Base-by-base conservation (phyloP, 2,797 vertebrate genomes). In the Taenioides sp. region DNA sequence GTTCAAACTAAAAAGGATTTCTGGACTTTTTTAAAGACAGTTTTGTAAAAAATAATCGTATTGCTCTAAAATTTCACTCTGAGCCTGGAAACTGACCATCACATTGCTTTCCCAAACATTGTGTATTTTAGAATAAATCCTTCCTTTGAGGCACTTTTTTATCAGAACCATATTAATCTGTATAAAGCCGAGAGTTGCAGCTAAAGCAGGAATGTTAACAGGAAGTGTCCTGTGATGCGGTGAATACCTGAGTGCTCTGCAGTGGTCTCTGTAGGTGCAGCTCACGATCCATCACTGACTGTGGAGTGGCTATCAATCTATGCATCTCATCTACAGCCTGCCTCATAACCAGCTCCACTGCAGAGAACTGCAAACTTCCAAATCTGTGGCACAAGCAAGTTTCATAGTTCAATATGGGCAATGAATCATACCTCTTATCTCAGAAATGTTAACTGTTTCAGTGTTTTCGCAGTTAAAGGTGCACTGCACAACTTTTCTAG, bases 221-320 rank as follows among this genome's bases (percentile, higher is more conserved):
- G 52, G 54, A 72, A 73, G 57, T 70, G 63, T 16, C 61, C 69
- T 55, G 63, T 58, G 75, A 65, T 72, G 67, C 69, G 71, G 0
- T 66, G 10, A 71, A 14, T 59, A 50, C n/a, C 37, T 66, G 50
- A 70, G 63, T 65, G 54, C 61, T 52, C 23, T 7, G 17, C 1
- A 66, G 16, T 0, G 69, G n/a, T 17, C 63, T 63, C 37, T 50
- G 55, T 67, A 75, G 62, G 40, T 40, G 62, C 49, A 70, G 63
- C 52, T 63, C 59, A 67, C 69, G 70, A 40, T 81, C 75, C 69
- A 79, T 76, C 69, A 74, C 61, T 73, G 71, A 81, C 78, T 71
- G 73, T 73, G 69, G 70, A 67, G 82, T 67, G 71, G 67, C 83
- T 77, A 75, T 84, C 72, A 64, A 74, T 82, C 61, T 80, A 73